Percentiles rank a stretch among this genome's conserved stretches.
Conservation (phyloP, 2,113 vertebrate species). For the Tringa solitaria region DNA sequence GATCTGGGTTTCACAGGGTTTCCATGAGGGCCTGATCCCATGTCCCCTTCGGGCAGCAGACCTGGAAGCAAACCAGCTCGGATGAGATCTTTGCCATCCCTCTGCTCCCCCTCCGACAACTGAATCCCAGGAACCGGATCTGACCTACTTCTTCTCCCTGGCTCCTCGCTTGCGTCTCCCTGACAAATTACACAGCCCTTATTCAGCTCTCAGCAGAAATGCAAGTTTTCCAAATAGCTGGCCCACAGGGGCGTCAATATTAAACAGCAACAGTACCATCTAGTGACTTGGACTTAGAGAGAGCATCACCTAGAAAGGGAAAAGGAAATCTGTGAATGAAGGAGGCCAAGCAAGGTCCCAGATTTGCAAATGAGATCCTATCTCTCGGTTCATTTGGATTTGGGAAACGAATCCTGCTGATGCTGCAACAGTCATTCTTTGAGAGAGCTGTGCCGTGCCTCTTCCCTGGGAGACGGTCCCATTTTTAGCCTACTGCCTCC, state of each 20-base stretch:
- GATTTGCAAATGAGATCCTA: neutral
- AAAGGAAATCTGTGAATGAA: neutral
- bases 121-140: neutral
- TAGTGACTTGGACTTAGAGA: neutral
- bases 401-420: neutral
- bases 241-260: neutral
- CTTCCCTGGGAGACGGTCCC: neutral
- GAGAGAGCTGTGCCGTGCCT: neutral
- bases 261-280: slow-evolving; percentile 55
- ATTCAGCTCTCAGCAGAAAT: neutral
- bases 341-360: neutral
- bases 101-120: neutral
- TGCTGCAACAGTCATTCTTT: neutral
- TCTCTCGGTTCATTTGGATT: neutral
- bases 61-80: neutral
- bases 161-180: neutral
- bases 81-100: neutral
- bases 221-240: neutral
- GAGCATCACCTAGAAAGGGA: neutral
- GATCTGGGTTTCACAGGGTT: neutral
- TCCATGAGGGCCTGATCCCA: neutral
- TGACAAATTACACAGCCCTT: neutral
- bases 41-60: neutral
- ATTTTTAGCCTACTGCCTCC: neutral
- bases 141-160: slow-evolving; percentile 35